phyloP scores from a whole-genome alignment of 2,113 vertebrate species.

The Eolophus roseicapilla region DNA sequence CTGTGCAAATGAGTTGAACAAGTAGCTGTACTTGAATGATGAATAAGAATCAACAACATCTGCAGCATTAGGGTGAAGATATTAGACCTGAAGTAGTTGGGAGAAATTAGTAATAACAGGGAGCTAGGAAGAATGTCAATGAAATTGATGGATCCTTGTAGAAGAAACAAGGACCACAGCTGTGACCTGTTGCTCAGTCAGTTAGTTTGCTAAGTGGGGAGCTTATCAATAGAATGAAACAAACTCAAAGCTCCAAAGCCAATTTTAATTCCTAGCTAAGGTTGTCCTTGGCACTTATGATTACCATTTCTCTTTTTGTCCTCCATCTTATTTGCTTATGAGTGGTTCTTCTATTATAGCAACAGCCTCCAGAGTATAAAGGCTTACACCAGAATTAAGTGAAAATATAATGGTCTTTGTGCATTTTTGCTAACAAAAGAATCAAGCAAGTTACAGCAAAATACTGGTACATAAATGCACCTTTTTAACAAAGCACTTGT shows the following conservation, averaged over 20 bases:
- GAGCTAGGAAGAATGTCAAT: not conserved
- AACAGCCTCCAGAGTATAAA: not conserved
- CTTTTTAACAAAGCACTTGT: not conserved
- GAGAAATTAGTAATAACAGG: not conserved
- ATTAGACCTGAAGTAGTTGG: conserved; percentile 10
- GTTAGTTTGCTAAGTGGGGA: not conserved
- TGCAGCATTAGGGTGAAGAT: conserved; percentile 3
- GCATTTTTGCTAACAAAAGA: not conserved
- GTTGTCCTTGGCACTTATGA: not conserved
- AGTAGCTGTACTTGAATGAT: conserved; percentile 43
- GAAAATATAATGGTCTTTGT: not conserved
- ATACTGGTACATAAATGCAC: not conserved
- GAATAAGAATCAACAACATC: conserved; percentile 41
- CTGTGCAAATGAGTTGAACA: conserved; percentile 30
- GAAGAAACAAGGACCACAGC: not conserved
- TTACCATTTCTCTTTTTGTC: not conserved
- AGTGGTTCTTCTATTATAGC: not conserved
- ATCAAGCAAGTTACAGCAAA: not conserved
- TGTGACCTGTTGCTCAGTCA: not conserved
- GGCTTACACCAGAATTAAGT: not conserved
- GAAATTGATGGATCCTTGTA: not conserved
- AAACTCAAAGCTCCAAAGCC: not conserved
- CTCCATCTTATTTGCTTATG: not conserved
- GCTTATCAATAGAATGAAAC: not conserved
- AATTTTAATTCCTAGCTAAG: not conserved